Conservation (phyloP, 1,140 invertebrate genomes). For the Dendrolimus punctatus region DNA sequence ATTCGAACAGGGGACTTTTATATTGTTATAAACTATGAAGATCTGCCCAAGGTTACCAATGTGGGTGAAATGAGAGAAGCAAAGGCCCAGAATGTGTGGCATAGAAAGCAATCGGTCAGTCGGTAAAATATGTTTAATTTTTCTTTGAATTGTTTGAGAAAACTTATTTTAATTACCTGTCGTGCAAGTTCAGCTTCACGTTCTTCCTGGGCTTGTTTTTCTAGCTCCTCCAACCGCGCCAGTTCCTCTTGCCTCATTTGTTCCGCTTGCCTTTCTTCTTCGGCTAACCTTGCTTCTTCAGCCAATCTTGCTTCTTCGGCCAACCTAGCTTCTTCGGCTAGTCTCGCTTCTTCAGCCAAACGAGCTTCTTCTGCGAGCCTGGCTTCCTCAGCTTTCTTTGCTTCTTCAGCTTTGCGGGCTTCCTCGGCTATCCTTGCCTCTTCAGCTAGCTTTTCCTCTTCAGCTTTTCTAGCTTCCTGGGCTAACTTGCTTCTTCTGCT, state of each 20-base stretch:
- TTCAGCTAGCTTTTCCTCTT: constrained; percentile 68
- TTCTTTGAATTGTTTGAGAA: constrained; percentile 2
- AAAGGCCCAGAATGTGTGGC: no score
- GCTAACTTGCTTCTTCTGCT: constrained; percentile 67
- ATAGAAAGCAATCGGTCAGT: no score
- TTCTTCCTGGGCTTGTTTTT: constrained; percentile 73
- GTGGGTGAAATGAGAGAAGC: no score
- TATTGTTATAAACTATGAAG: no score
- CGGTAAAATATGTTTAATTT: no score
- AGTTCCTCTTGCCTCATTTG: constrained; percentile 73
- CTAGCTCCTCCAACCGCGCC: constrained; percentile 67
- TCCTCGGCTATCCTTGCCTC: constrained; percentile 72
- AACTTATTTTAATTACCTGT: constrained; percentile 46
- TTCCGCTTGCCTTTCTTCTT: constrained; percentile 73
- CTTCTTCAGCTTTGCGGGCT: constrained; percentile 71
- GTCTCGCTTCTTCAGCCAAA: constrained; percentile 58
- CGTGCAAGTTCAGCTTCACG: constrained; percentile 74
- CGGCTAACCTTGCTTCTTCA: constrained; percentile 13
- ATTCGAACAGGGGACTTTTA: no score
- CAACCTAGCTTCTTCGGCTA: constrained; percentile 63
- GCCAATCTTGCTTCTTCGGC: constrained; percentile 58
- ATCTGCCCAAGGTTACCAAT: no score
- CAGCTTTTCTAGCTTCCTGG: constrained; percentile 70
- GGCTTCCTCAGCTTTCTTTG: constrained; percentile 59
- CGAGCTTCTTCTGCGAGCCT: constrained; percentile 65